phyloP scores from a whole-genome alignment of 2,797 vertebrate genomes.

The Streptopelia turtur region DNA sequence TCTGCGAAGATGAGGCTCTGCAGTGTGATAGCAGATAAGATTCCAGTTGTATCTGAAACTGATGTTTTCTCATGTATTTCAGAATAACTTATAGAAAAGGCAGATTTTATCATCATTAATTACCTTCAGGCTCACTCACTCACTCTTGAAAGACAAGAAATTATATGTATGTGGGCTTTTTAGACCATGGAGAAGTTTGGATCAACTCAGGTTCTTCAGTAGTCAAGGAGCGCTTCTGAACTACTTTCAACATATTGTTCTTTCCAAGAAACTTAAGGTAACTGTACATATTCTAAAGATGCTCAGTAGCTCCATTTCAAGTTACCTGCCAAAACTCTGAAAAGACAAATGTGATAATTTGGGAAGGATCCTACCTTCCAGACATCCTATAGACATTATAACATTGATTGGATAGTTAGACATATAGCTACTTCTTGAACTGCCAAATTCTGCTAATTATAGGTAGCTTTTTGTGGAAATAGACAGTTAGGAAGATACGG shows the following conservation, averaged over 20 bases:
- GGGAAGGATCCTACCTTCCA: background rate
- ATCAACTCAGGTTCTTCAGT: background rate
- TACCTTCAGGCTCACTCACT: background rate
- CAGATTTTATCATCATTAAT: background rate
- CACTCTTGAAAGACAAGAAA: background rate
- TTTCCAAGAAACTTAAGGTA: background rate
- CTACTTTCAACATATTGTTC: background rate
- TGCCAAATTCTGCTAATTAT: background rate
- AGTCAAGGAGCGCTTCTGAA: background rate
- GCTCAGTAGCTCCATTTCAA: background rate
- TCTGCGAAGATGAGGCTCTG: background rate
- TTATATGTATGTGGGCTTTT: background rate
- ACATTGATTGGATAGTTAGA: background rate
- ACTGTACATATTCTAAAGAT: background rate
- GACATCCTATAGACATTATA: background rate
- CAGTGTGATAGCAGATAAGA: background rate
- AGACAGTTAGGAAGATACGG: background rate
- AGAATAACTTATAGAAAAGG: background rate
- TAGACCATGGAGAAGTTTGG: background rate
- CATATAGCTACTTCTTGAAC: background rate
- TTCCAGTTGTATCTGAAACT: background rate
- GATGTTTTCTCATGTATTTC: background rate
- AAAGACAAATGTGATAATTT: background rate
- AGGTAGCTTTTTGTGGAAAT: background rate
- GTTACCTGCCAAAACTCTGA: background rate